Percentiles rank a stretch among this genome's conserved stretches.
Evolutionary conservation across 1,140 invertebrate species (phyloP).

Genomic region (Drosophila kanapiae): DNA sequence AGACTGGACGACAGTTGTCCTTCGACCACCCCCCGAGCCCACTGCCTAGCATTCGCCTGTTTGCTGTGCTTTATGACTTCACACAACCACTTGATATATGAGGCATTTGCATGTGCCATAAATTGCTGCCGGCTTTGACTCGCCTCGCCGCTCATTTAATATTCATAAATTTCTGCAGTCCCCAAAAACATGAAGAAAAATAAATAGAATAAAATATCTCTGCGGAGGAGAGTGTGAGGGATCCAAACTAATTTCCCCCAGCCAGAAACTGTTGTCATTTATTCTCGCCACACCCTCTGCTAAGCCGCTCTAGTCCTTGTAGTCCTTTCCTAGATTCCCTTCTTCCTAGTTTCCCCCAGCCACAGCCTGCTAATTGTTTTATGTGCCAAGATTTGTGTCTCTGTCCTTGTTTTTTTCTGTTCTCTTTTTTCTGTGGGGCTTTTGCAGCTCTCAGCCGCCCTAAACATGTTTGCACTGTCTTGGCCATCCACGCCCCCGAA

Average conservation of each 20-base stretch:
- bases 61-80: constrained; percentile 67
- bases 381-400: constrained; percentile 83
- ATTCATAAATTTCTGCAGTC: constrained; percentile 74
- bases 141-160: constrained; percentile 68
- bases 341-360: constrained; percentile 8
- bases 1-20: constrained; percentile 50
- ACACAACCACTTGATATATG: constrained; percentile 75
- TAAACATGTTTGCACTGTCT: constrained; percentile 67
- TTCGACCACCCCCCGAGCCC: background rate
- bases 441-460: constrained; percentile 53
- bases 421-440: constrained; percentile 4
- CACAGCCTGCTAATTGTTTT: constrained; percentile 76
- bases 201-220: constrained; percentile 45
- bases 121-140: constrained; percentile 57
- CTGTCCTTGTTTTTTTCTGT: constrained; percentile 51
- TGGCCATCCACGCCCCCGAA: constrained; percentile 55
- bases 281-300: constrained; percentile 52
- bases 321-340: constrained; percentile 1
- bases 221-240: background rate
- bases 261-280: constrained; percentile 66
- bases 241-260: constrained; percentile 66
- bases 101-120: constrained; percentile 81
- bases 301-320: constrained; percentile 29
- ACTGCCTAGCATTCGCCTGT: background rate
- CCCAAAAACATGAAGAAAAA: constrained; percentile 47